These are phyloP conservation scores for Haemorhous mexicanus DNA, from an alignment of 2,113 vertebrate species.

Conservation along the genomic window DNA sequence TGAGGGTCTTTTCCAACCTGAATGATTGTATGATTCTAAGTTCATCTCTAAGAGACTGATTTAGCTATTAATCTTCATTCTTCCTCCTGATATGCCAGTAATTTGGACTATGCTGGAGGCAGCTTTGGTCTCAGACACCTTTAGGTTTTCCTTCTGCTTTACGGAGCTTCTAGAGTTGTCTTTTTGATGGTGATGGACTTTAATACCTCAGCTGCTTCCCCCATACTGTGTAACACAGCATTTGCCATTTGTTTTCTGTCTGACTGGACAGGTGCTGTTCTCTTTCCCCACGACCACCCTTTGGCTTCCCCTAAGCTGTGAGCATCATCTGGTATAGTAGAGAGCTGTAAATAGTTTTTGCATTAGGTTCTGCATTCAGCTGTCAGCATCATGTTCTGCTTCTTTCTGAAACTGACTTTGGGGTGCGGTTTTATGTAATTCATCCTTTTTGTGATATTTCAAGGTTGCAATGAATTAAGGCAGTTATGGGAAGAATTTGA, in stretches of 20 bases:
- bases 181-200: fast-evolving
- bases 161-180: not conserved
- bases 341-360: not conserved
- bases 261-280: not conserved
- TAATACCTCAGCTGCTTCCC: not conserved
- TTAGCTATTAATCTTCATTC: not conserved
- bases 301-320: not conserved
- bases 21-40: not conserved
- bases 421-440: not conserved
- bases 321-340: not conserved
- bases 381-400: not conserved
- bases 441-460: not conserved
- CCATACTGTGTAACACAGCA: not conserved
- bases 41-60: not conserved
- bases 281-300: not conserved
- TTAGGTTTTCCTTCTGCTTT: not conserved
- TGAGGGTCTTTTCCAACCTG: not conserved
- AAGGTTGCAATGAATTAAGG: not conserved
- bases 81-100: not conserved
- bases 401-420: not conserved
- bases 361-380: not conserved
- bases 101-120: not conserved
- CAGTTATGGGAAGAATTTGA: not conserved
- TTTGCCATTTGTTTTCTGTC: not conserved
- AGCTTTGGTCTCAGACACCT: not conserved